A percentile compares a stretch with the other conserved stretches of the same genome.
Evolutionary conservation across 1,140 invertebrate genomes (phyloP).

Genomic region (Drosophila truncata): DNA sequence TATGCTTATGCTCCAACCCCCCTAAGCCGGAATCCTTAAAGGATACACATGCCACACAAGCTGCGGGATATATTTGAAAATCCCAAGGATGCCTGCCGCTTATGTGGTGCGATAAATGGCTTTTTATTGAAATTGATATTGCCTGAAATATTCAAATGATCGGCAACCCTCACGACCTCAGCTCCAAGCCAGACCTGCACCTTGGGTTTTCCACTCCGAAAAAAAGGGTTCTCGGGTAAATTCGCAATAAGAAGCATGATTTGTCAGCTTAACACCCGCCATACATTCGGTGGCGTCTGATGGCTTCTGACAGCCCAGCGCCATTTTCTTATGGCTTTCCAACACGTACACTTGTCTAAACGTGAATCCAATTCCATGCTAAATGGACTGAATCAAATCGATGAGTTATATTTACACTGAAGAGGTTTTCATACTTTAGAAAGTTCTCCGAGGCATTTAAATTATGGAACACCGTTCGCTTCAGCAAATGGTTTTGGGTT

Average conservation of each 20-base stretch:
- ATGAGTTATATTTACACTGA: slow-evolving; percentile 10
- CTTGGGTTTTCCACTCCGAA: not conserved
- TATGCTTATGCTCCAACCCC: slow-evolving; percentile 69
- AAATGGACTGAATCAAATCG: slow-evolving; percentile 13
- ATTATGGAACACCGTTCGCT: slow-evolving; percentile 16
- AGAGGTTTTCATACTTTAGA: slow-evolving; percentile 22
- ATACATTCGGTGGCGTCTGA: slow-evolving; percentile 45
- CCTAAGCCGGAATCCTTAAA: slow-evolving; percentile 48
- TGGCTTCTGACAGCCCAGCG: slow-evolving; percentile 41
- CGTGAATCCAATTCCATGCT: slow-evolving; percentile 6
- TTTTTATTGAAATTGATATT: slow-evolving; percentile 85
- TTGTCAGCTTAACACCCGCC: slow-evolving; percentile 84
- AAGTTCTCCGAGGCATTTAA: slow-evolving; percentile 17
- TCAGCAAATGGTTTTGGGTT: slow-evolving; percentile 2
- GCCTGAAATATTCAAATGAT: slow-evolving; percentile 78
- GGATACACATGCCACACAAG: slow-evolving; percentile 38
- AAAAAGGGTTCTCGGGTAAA: slow-evolving; percentile 60
- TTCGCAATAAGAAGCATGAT: slow-evolving; percentile 80
- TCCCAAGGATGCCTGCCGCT: slow-evolving; percentile 44
- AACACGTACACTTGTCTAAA: slow-evolving; percentile 4
- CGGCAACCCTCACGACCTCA: slow-evolving; percentile 6
- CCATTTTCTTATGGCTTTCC: slow-evolving; percentile 35
- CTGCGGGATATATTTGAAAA: slow-evolving; percentile 27
- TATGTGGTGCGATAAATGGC: slow-evolving; percentile 85
- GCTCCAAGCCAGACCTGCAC: not conserved